Evolutionary conservation across 2,888 invertebrate species (phyloP), one percentile per base, ranked within the genome.

Genomic region (Calameuta filiformis): DNA sequence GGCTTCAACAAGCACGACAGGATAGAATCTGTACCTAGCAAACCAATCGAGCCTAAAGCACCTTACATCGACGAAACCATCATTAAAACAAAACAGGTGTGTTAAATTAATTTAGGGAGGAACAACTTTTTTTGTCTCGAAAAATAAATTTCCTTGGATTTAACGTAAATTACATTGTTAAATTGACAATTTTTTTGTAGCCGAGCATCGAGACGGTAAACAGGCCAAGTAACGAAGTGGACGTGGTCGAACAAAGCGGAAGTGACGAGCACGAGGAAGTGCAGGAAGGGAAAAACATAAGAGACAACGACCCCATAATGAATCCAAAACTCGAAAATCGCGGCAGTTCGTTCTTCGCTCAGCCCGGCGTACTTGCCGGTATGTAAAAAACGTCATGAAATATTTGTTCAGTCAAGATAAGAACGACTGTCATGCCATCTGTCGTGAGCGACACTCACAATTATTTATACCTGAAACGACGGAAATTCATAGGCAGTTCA

Each of bases 331-430:
- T 95, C 84, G 96, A 96, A 89, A 97, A 97, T 91, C 94, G 96
- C 89, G 95, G 96, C 90, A 96, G 97, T 92, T 97, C 97, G 90
- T 97, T 98, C 95, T 98, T 98, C 92, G 97, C 97, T 87, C 98
- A 98, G 93, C 98, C 98, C 69, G 98, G 97, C 92, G 97, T 98
- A 85, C 94, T 98, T 89, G 98, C 97, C 92, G 98, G 98, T 98
- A 90, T 90, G 92, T 89, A 11, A 56, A 23, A 23, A 56, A 9
- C 3, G 15, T 40, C 40, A 23, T 23, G 23, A 9, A 23, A 23
- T 23, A 23, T 56, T 56, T 56, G 23, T 56, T 6, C 2, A 23
- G 56, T 56, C 9, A 23, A 56, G 23, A 56, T 56, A 56, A 56
- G 56, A 23, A 23, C 56, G 23, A 56, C 56, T 56, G 56, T 56